Evolutionary conservation across 2,797 vertebrate genomes (phyloP).

Genomic region (Onychomys arenicola): DNA sequence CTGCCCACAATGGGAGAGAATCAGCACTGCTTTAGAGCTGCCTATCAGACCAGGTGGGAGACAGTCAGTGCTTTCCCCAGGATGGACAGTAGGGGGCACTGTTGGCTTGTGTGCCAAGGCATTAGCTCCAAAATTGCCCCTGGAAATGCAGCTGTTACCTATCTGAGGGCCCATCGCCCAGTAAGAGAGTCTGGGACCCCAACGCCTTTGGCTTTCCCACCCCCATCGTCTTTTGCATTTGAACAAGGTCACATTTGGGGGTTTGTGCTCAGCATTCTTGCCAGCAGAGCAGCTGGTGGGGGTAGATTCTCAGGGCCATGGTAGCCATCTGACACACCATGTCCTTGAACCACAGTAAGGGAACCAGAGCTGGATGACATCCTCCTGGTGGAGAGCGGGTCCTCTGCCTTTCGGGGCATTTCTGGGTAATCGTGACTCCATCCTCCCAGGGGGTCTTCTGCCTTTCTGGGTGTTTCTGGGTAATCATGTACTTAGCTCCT

Average conservation of each 20-base stretch:
- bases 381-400: background rate
- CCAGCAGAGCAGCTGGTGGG: background rate
- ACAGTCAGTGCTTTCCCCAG: background rate
- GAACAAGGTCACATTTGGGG: background rate
- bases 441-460: background rate
- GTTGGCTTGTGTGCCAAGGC: background rate
- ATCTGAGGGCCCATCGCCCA: rapidly evolving
- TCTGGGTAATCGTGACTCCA: background rate
- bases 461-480: background rate
- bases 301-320: background rate
- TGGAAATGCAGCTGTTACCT: background rate
- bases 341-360: background rate
- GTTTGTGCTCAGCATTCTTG: background rate
- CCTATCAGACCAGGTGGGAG: background rate
- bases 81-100: slow-evolving; percentile 51
- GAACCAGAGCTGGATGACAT: too few relatives aligned
- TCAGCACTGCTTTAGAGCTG: background rate
- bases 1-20: background rate
- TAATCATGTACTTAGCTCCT: background rate
- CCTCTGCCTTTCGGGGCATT: background rate
- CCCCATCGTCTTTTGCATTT: background rate
- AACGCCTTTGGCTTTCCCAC: background rate
- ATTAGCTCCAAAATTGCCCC: rapidly evolving
- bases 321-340: background rate
- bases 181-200: background rate